Evolutionary conservation across 2,797 vertebrate genomes (phyloP).

Genomic region (Labeo calbasu): DNA sequence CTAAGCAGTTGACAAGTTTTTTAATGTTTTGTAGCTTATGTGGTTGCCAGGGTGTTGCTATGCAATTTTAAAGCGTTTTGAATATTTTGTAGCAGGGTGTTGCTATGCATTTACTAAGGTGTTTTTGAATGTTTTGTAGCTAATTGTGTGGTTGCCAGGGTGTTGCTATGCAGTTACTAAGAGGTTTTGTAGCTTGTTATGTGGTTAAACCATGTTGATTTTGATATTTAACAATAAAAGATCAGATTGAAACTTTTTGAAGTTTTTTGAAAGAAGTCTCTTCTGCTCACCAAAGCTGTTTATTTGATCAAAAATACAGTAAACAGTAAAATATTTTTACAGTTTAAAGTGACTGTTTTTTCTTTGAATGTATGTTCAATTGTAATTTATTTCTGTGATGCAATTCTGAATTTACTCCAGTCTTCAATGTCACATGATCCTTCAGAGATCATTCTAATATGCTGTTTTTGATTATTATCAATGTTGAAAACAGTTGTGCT

Average conservation of each 20-base stretch:
- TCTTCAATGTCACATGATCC: not conserved
- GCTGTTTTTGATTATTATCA: not conserved
- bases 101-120: not conserved
- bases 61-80: not conserved
- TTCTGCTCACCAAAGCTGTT: not conserved
- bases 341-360: not conserved
- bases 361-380: not conserved
- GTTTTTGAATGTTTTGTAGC: not conserved
- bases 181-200: not conserved
- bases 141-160: not conserved
- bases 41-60: too few species aligned
- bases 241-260: not conserved
- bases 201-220: not conserved
- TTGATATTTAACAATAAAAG: not conserved
- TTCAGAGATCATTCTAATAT: not conserved
- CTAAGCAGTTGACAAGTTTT: too few species aligned
- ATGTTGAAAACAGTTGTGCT: not conserved
- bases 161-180: not conserved
- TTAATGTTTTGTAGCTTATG: too few species aligned
- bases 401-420: not conserved
- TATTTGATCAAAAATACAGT: not conserved
- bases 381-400: not conserved
- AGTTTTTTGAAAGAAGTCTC: not conserved
- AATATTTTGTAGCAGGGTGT: not conserved
- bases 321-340: not conserved